These are phyloP conservation scores for Paedocypris sp. DNA, from an alignment of 2,113 vertebrate genomes.

Conservation along the genomic window DNA sequence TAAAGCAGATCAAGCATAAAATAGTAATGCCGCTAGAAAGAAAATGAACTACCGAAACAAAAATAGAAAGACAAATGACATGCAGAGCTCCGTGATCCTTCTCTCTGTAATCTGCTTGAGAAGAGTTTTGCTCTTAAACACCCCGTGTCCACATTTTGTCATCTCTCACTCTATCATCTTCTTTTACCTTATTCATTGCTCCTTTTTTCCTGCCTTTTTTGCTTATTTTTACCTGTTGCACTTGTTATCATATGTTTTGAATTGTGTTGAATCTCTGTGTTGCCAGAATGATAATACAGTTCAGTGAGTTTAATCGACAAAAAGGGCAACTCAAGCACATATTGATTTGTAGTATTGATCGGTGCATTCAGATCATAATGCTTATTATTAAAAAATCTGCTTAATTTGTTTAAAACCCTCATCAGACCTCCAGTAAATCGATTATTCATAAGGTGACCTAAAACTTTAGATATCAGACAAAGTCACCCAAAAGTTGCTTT, in stretches of 20 bases:
- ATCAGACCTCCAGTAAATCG: neutral
- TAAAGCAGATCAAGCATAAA: neutral
- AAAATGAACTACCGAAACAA: neutral
- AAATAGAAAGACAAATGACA: neutral
- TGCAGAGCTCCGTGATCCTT: constrained; percentile 2
- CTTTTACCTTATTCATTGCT: constrained; percentile 9
- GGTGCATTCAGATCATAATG: neutral
- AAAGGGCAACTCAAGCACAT: constrained; percentile 23
- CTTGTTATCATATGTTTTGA: constrained; percentile 49
- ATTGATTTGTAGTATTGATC: neutral
- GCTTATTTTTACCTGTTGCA: constrained; percentile 43
- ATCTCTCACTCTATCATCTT: constrained; percentile 16
- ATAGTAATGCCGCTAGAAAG: neutral
- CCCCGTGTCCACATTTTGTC: constrained; percentile 21
- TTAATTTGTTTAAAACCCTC: neutral
- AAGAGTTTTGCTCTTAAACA: constrained; percentile 21
- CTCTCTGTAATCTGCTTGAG: neutral
- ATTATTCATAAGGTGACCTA: neutral
- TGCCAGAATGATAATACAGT: constrained; percentile 31
- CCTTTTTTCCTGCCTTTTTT: constrained; percentile 41
- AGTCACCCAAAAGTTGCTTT: constrained; percentile 4
- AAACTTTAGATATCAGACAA: neutral
- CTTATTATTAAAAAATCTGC: neutral
- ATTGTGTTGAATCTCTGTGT: constrained; percentile 32
- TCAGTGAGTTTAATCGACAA: constrained; percentile 30